Evolutionary conservation across 2,113 vertebrate species (phyloP).

Genomic region (Daphoenositta chrysoptera): DNA sequence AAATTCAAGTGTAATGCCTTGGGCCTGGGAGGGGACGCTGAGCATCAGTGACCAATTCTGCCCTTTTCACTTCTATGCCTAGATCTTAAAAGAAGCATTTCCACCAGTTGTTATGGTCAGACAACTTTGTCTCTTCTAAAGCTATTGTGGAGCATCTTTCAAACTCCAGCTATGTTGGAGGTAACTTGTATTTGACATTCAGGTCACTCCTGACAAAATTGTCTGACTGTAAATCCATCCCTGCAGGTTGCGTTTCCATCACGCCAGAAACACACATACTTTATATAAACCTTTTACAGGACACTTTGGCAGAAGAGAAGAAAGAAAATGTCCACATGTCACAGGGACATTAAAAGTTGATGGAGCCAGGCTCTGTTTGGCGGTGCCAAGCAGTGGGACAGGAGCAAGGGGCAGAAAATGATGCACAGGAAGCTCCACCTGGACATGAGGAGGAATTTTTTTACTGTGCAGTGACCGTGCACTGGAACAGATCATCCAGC

Average conservation of each 20-base stretch:
- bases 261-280: neutral
- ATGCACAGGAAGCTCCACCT: neutral
- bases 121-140: neutral
- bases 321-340: neutral
- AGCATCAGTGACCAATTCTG: neutral
- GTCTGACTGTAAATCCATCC: neutral
- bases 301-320: neutral
- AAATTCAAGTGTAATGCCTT: neutral
- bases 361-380: neutral
- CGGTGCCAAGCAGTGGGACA: neutral
- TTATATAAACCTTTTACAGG: neutral
- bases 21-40: neutral
- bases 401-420: neutral
- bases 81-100: neutral
- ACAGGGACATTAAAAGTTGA: neutral
- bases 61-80: neutral
- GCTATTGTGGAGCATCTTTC: neutral
- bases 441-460: neutral
- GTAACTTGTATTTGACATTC: neutral
- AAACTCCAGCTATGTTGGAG: fast-evolving
- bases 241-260: neutral
- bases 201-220: neutral
- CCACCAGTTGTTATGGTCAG: neutral
- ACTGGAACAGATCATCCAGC: neutral
- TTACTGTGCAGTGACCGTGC: no score